These are phyloP conservation scores for Hemitrygon akajei DNA, from an alignment of 2,797 vertebrate genomes.

Conservation along the genomic window DNA sequence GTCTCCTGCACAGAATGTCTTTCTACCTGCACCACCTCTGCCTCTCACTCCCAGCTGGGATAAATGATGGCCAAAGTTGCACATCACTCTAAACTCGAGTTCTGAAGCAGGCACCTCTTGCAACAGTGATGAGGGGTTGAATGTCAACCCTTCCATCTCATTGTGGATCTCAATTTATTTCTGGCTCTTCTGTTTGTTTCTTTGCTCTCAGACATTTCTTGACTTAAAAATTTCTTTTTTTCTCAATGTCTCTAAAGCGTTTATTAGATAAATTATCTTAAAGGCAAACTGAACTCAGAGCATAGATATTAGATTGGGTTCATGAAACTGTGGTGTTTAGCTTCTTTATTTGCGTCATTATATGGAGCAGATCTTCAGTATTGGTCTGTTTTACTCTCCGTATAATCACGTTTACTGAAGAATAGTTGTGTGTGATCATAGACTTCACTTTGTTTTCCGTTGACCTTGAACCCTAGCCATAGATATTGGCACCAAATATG, in stretches of 20 bases:
- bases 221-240: not conserved
- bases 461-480: not conserved
- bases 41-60: too few relatives aligned
- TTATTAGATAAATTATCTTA: constrained; percentile 3
- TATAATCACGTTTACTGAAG: not conserved
- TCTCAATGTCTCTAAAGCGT: constrained; percentile 7
- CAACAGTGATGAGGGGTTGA: not conserved
- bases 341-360: not conserved
- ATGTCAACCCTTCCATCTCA: not conserved
- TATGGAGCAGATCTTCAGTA: not conserved
- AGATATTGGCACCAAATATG: constrained; percentile 29
- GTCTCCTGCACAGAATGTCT: not conserved
- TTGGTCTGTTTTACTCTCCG: not conserved
- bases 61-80: not conserved
- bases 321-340: not conserved
- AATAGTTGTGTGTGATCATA: constrained; percentile 7
- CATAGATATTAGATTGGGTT: constrained; percentile 15
- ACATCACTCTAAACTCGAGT: not conserved
- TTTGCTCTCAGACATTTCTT: constrained; percentile 14
- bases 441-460: constrained; percentile 15
- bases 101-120: not conserved
- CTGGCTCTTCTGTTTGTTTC: constrained; percentile 15
- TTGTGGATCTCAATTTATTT: constrained; percentile 1
- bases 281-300: not conserved
- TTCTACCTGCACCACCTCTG: not conserved